Evolutionary conservation across 2,797 vertebrate genomes (phyloP).

Genomic region (Pteropus rufus): DNA sequence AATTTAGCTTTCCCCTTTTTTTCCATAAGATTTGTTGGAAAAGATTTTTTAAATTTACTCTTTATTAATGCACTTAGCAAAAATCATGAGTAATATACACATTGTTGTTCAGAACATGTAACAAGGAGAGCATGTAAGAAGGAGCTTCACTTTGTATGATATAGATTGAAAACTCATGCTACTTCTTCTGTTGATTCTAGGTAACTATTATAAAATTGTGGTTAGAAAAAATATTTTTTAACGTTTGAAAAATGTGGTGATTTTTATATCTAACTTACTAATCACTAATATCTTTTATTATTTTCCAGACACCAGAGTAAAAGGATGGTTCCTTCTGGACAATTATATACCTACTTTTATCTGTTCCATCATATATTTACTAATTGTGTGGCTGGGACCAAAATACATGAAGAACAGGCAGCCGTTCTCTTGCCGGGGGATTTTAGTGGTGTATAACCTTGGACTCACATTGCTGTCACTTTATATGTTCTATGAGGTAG

Average conservation of each 20-base stretch:
- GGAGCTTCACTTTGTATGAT: neutral
- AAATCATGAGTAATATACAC: neutral
- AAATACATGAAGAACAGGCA: constrained; percentile 93
- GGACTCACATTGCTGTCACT: constrained; percentile 93
- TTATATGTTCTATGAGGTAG: constrained; percentile 98
- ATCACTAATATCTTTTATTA: constrained; percentile 51
- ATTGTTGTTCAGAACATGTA: constrained; percentile 22
- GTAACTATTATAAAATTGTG: neutral
- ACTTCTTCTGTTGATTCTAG: neutral
- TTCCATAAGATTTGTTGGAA: constrained; percentile 16
- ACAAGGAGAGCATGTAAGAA: neutral
- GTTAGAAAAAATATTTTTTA: constrained; percentile 32
- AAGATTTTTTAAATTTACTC: constrained; percentile 47
- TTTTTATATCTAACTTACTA: neutral
- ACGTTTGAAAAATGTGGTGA: neutral
- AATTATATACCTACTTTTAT: constrained; percentile 92
- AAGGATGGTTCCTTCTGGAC: constrained; percentile 95
- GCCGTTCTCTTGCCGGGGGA: constrained; percentile 89
- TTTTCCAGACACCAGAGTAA: constrained; percentile 93
- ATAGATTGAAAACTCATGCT: neutral
- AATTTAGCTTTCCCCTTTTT: neutral
- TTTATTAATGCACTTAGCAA: constrained; percentile 12
- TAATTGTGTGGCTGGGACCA: constrained; percentile 95
- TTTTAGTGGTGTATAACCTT: constrained; percentile 94
- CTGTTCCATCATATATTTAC: constrained; percentile 91